These are phyloP conservation scores for Acinonyx jubatus DNA, from an alignment of 2,113 vertebrate species.

Conservation along the genomic window DNA sequence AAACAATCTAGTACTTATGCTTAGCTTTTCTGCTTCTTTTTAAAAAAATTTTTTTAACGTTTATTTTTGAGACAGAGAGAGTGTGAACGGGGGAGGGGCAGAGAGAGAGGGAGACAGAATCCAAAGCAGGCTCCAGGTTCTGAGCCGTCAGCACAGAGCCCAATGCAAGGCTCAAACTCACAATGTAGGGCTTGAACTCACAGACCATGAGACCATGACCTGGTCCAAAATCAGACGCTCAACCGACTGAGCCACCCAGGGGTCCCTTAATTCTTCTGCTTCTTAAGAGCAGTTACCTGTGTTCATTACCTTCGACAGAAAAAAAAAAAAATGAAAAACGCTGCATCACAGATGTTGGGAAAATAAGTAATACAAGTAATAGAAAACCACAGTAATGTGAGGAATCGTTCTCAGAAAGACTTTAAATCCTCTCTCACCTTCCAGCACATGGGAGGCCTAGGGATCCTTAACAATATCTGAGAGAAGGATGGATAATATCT, in stretches of 20 bases:
- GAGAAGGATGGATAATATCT: conserved; percentile 64
- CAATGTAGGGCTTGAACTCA: too few relatives aligned
- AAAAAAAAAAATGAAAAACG: background rate
- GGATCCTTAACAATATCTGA: conserved; percentile 72
- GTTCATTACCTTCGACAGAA: conserved; percentile 34
- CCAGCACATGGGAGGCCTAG: conserved; percentile 69
- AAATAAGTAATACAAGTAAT: conserved; percentile 25
- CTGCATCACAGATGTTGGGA: conserved; percentile 41
- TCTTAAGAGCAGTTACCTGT: conserved; percentile 39
- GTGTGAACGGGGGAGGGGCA: too few relatives aligned
- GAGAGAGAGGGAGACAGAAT: too few relatives aligned
- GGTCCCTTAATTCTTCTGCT: background rate
- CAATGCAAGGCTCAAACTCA: too few relatives aligned
- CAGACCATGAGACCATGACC: too few relatives aligned
- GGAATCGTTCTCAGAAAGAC: conserved; percentile 58
- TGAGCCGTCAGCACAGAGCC: too few relatives aligned
- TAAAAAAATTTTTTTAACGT: rapidly evolving
- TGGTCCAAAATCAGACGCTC: too few relatives aligned
- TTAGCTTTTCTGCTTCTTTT: background rate
- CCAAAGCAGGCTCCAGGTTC: too few relatives aligned
- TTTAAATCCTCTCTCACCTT: conserved; percentile 74
- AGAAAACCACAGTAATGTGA: conserved; percentile 67
- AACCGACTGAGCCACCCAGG: too few relatives aligned
- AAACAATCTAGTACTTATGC: conserved; percentile 19
- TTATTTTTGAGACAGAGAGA: too few relatives aligned